phyloP scores from a whole-genome alignment of 2,113 vertebrate species.

The Edolisoma coerulescens region DNA sequence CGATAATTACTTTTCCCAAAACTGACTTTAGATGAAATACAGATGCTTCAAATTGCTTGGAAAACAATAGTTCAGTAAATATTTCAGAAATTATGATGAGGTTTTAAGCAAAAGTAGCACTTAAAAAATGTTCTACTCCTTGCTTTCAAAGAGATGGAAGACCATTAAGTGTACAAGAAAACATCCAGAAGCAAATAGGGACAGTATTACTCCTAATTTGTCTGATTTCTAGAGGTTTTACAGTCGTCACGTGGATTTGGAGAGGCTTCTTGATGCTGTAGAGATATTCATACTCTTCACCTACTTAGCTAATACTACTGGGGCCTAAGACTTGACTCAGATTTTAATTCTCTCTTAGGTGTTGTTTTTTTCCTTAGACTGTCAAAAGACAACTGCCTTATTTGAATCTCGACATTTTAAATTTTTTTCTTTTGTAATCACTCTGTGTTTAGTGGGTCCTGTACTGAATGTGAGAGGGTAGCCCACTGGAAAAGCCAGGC shows the following conservation, averaged over 20 bases:
- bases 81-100: not conserved
- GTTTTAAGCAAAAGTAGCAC: not conserved
- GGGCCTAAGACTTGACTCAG: conserved; percentile 3
- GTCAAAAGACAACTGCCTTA: not conserved
- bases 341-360: conserved; percentile 33
- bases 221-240: not conserved
- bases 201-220: not conserved
- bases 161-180: not conserved
- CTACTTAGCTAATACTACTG: not conserved
- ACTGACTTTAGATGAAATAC: not conserved
- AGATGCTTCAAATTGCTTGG: not conserved
- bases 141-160: not conserved
- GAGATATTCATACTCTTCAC: not conserved
- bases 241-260: not conserved
- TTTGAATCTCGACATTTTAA: not conserved
- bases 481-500: not conserved
- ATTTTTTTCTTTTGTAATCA: not conserved
- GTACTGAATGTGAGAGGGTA: not conserved
- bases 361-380: not conserved
- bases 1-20: not conserved
- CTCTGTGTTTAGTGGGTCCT: not conserved
- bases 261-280: not conserved
- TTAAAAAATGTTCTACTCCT: not conserved
- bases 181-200: not conserved
- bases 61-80: not conserved